These are phyloP conservation scores for Fukomys damarensis DNA, from an alignment of 2,113 vertebrate genomes.

Conservation along the genomic window DNA sequence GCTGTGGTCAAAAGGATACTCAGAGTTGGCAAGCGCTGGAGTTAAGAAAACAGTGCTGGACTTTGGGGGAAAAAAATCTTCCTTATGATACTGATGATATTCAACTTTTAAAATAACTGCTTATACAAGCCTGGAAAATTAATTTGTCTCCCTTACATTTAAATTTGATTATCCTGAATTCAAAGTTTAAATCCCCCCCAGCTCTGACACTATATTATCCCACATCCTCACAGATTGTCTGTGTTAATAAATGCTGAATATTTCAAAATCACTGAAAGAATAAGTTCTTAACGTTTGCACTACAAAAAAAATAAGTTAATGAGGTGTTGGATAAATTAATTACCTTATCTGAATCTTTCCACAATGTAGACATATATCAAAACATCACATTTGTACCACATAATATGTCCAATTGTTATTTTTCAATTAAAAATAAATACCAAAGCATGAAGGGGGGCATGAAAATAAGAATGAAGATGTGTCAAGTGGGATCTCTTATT, in stretches of 20 bases:
- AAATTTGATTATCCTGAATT: background rate
- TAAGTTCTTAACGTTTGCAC: background rate
- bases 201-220: background rate
- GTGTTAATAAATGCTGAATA: background rate
- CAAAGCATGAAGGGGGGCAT: background rate
- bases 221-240: background rate
- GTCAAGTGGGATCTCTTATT: too few relatives aligned
- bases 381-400: background rate
- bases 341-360: background rate
- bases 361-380: background rate
- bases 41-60: background rate
- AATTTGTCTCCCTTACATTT: background rate
- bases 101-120: background rate
- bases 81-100: background rate
- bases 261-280: background rate
- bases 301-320: background rate
- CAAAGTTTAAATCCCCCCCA: background rate
- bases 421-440: background rate
- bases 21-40: background rate
- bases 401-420: background rate
- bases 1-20: background rate
- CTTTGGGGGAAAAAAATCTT: background rate
- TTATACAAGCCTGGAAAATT: background rate
- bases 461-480: background rate
- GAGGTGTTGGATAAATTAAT: background rate